Evolutionary conservation across 92 coral and sea anemone species (phyloP).

Genomic region (Umimayanthus kanabou): DNA sequence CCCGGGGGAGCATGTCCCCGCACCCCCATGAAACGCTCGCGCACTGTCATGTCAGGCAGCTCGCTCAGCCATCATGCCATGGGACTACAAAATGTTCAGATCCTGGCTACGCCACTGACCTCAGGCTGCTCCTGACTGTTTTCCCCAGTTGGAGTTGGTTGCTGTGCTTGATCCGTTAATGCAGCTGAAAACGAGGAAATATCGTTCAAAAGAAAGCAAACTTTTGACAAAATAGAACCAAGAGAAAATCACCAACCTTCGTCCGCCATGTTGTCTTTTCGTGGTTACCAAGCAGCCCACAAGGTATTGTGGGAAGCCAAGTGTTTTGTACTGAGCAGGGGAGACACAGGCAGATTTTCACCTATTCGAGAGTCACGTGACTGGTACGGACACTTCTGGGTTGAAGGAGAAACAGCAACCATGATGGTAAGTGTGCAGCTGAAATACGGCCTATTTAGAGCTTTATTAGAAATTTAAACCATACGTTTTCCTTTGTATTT

Average conservation of each 20-base stretch:
- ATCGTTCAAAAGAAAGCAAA: background rate
- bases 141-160: conserved; percentile 69
- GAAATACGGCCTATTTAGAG: conserved; percentile 35
- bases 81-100: no score
- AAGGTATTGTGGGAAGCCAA: conserved; percentile 49
- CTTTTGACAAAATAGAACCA: background rate
- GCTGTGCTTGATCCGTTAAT: conserved; percentile 64
- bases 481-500: conserved; percentile 33
- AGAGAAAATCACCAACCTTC: conserved; percentile 27
- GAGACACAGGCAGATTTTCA: background rate
- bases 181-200: conserved; percentile 29
- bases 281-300: conserved; percentile 74
- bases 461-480: background rate
- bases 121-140: conserved; percentile 68
- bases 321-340: conserved; percentile 1
- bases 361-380: conserved; percentile 20
- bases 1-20: no score
- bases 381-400: conserved; percentile 13
- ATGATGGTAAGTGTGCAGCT: conserved; percentile 82
- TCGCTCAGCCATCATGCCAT: no score
- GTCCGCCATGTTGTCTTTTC: conserved; percentile 87
- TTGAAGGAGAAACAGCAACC: conserved; percentile 55
- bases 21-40: no score
- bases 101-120: no score
- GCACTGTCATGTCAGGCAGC: no score